These are phyloP conservation scores for Cercopithecus mona DNA, from an alignment of 2,113 vertebrate species.

Conservation along the genomic window DNA sequence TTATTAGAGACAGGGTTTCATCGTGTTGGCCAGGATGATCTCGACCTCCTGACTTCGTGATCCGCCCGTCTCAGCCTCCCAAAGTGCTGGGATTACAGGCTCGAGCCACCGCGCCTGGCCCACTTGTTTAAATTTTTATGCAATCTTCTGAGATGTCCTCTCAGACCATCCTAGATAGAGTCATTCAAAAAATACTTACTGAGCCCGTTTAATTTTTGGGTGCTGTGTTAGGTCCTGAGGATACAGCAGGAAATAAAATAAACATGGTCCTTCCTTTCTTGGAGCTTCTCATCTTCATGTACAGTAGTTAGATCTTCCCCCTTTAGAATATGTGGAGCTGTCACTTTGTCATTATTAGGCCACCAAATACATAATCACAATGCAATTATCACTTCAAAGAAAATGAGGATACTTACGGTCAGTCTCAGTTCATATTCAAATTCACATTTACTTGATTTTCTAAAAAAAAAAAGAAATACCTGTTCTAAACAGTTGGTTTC, in stretches of 20 bases:
- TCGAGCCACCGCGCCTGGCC: too few relatives aligned
- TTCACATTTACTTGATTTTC: neutral
- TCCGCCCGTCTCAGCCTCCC: too few relatives aligned
- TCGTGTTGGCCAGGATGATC: too few relatives aligned
- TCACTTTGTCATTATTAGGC: neutral
- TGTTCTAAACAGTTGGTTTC: neutral
- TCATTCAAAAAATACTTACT: neutral
- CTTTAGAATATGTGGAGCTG: neutral
- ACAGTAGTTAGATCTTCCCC: neutral
- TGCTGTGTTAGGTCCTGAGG: neutral
- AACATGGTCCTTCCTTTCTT: neutral
- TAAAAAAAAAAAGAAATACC: neutral
- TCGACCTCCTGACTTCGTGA: too few relatives aligned
- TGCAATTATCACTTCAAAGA: neutral
- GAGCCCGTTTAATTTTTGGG: neutral
- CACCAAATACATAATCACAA: neutral
- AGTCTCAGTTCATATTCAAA: neutral
- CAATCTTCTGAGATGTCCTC: neutral
- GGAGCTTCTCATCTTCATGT: neutral
- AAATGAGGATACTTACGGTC: neutral
- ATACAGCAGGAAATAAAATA: neutral
- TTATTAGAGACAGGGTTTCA: too few relatives aligned
- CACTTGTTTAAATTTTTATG: neutral
- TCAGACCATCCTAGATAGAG: neutral
- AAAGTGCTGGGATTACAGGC: too few relatives aligned